These are phyloP conservation scores for Poecilia velifera DNA, from an alignment of 2,797 vertebrate genomes.

Conservation along the genomic window DNA sequence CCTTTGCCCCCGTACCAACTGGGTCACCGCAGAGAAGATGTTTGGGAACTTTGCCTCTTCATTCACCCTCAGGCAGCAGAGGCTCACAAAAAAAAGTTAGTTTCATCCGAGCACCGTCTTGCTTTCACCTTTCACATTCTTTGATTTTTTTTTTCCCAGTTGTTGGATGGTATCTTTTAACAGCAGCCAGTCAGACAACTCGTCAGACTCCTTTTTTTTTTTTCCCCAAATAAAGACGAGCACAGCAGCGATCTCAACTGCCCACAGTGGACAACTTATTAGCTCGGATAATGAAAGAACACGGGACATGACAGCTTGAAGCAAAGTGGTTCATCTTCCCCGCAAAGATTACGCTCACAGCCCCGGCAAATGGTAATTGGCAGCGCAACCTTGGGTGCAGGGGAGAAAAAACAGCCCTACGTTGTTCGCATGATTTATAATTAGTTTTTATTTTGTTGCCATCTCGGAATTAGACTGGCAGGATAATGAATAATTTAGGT, in stretches of 20 bases:
- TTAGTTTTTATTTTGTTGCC: slow-evolving; percentile 59
- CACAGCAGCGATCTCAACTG: slow-evolving; percentile 32
- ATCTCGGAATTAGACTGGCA: slow-evolving; percentile 49
- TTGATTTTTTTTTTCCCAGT: neutral
- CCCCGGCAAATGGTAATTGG: slow-evolving; percentile 69
- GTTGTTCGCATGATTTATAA: slow-evolving; percentile 67
- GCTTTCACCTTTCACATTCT: slow-evolving; percentile 8
- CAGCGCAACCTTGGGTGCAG: slow-evolving; percentile 60
- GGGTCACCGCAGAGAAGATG: neutral
- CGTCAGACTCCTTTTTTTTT: neutral
- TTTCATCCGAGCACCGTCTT: neutral
- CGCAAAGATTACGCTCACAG: slow-evolving; percentile 51
- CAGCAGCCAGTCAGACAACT: slow-evolving; percentile 7
- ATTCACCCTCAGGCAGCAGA: slow-evolving; percentile 1
- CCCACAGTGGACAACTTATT: slow-evolving; percentile 63
- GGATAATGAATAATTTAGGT: slow-evolving; percentile 67
- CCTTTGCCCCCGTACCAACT: neutral
- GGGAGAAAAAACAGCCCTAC: slow-evolving; percentile 54
- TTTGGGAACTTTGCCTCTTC: neutral
- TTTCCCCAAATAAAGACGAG: slow-evolving; percentile 5
- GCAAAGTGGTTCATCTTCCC: slow-evolving; percentile 50
- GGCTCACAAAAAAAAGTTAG: neutral
- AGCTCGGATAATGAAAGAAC: slow-evolving; percentile 61
- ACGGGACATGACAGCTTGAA: slow-evolving; percentile 56
- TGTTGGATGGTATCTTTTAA: slow-evolving; percentile 10